phyloP scores from a whole-genome alignment of 2,797 vertebrate genomes.

The Anisognathus igniventris region DNA sequence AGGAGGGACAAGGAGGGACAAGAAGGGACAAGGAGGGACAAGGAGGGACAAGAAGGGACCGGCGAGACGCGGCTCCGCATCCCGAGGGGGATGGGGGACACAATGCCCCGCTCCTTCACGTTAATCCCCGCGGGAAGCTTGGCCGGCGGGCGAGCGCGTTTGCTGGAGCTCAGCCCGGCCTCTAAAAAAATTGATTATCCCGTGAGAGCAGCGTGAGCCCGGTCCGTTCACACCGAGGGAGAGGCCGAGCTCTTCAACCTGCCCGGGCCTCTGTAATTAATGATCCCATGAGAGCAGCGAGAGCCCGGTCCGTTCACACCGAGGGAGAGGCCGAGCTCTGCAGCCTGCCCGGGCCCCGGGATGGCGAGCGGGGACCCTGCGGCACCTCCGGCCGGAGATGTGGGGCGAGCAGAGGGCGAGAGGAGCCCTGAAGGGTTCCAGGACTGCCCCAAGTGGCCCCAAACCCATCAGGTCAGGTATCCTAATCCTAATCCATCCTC shows the following conservation, averaged over 20 bases:
- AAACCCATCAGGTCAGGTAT: not conserved
- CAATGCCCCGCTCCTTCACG: not conserved
- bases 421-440: fast-evolving
- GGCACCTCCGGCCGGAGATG: not conserved
- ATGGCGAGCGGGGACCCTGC: fast-evolving
- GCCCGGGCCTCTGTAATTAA: not conserved
- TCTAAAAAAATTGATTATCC: not conserved
- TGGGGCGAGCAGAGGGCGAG: not conserved
- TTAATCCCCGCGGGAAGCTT: not conserved
- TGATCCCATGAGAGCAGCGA: no score
- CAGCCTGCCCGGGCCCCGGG: no score
- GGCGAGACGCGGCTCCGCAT: fast-evolving
- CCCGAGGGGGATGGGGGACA: not conserved
- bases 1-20: no score
- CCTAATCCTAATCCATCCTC: not conserved
- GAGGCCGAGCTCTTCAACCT: not conserved
- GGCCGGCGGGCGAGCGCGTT: not conserved
- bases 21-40: no score
- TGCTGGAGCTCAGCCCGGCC: not conserved
- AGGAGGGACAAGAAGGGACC: not conserved
- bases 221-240: not conserved
- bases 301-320: no score
- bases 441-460: not conserved
- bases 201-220: not conserved
- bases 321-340: no score